These are phyloP conservation scores for Dicentrarchus labrax DNA, from an alignment of 2,113 vertebrate genomes.

Conservation along the genomic window DNA sequence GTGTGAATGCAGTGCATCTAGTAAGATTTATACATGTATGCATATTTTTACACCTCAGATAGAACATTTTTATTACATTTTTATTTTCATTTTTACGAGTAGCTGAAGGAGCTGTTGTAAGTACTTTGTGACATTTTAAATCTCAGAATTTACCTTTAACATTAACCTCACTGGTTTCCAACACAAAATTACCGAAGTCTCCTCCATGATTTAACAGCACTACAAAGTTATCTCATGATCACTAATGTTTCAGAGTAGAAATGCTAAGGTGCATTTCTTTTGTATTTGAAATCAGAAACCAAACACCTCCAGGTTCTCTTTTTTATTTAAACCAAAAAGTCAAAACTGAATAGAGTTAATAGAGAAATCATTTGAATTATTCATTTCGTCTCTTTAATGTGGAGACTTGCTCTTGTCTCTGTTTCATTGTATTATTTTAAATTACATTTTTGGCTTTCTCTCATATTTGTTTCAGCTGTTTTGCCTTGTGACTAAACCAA, in stretches of 20 bases:
- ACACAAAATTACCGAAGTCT: background rate
- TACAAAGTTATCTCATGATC: background rate
- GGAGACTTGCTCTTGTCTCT: background rate
- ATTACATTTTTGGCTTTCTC: background rate
- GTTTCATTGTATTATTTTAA: background rate
- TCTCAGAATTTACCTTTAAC: background rate
- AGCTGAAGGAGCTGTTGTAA: background rate
- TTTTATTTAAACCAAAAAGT: background rate
- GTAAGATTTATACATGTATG: background rate
- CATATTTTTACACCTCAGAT: background rate
- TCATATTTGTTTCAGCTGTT: background rate
- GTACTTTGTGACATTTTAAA: background rate
- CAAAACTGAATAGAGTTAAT: background rate
- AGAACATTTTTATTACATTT: background rate
- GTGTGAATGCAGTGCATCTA: background rate
- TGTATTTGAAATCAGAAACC: too few relatives aligned
- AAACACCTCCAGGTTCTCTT: background rate
- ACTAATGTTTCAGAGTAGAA: background rate
- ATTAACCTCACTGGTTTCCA: background rate
- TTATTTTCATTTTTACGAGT: background rate
- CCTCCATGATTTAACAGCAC: background rate
- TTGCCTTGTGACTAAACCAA: background rate
- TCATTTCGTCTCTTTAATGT: background rate
- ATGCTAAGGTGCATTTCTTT: background rate
- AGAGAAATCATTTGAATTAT: background rate